A percentile compares a stretch with the other conserved stretches of the same genome.
phyloP scores from a whole-genome alignment of 1,140 invertebrate species.

The Neuroterus valhalla region DNA sequence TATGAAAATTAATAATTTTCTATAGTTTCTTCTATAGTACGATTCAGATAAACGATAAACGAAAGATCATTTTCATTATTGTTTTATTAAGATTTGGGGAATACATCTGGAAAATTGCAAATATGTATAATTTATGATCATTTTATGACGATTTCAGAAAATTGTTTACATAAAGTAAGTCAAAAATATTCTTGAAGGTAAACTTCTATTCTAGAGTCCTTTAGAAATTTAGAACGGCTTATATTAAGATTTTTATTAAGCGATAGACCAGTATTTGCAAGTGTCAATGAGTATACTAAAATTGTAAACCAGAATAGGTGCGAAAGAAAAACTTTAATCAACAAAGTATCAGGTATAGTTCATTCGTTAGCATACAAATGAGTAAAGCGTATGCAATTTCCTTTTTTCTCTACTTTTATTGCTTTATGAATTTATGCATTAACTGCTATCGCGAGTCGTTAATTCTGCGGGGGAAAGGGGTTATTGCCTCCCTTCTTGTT shows the following conservation, averaged over 20 bases:
- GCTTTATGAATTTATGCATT: slow-evolving; percentile 28
- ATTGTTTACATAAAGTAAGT: too few relatives aligned
- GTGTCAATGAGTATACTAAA: background rate
- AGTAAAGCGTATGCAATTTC: slow-evolving; percentile 6
- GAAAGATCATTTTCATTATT: background rate
- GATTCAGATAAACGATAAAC: too few relatives aligned
- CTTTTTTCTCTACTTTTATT: background rate
- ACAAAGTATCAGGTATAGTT: slow-evolving; percentile 16
- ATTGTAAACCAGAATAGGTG: background rate
- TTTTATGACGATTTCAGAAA: too few relatives aligned
- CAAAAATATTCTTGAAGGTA: too few relatives aligned
- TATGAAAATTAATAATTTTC: too few relatives aligned
- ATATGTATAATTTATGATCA: too few relatives aligned
- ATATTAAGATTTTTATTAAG: background rate
- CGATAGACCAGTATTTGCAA: background rate
- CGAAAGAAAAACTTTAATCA: background rate
- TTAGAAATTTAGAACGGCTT: background rate
- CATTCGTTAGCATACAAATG: slow-evolving; percentile 3
- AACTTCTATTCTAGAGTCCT: too few relatives aligned
- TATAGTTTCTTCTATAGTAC: too few relatives aligned
- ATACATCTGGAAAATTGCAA: too few relatives aligned
- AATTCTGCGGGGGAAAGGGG: background rate
- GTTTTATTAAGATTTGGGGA: background rate
- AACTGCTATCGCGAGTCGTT: slow-evolving; percentile 26
- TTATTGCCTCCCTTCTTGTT: slow-evolving; percentile 18